phyloP scores from a whole-genome alignment of 2,888 invertebrate genomes.

The Papilio gigon region DNA sequence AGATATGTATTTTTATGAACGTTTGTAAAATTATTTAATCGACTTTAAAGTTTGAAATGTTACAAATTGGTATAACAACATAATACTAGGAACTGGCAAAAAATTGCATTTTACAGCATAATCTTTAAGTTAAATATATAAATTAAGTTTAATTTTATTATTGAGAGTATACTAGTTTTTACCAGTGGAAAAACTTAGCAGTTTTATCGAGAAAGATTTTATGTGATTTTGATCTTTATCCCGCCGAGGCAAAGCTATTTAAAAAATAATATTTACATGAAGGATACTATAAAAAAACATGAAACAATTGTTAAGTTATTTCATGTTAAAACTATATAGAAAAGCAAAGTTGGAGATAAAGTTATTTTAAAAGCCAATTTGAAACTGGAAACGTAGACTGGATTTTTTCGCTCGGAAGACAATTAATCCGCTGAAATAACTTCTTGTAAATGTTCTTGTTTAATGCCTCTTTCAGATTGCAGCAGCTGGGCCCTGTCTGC shows the following conservation, averaged over 20 bases:
- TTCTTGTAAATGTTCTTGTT: constrained; percentile 38
- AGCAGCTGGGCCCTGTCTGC: constrained; percentile 56
- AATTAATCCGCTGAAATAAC: constrained; percentile 36
- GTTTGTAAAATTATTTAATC: no score
- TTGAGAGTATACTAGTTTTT: no score
- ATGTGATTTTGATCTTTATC: background rate
- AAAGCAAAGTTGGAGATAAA: background rate
- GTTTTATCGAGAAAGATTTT: background rate
- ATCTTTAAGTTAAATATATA: no score
- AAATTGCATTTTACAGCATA: no score
- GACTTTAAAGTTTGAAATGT: no score
- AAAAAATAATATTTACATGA: background rate
- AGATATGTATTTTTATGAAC: no score
- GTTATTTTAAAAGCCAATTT: constrained; percentile 16
- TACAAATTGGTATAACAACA: no score
- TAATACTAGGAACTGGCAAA: no score
- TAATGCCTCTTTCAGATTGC: constrained; percentile 34
- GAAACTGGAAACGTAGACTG: constrained; percentile 15
- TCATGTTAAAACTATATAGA: background rate
- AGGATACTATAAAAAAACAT: background rate
- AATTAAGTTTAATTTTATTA: no score
- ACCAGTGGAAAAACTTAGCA: background rate
- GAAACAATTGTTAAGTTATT: background rate
- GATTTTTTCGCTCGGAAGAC: constrained; percentile 25
- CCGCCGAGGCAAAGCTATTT: no score